Conservation (phyloP, 2,113 vertebrate genomes). For the Desmodus rotundus region DNA sequence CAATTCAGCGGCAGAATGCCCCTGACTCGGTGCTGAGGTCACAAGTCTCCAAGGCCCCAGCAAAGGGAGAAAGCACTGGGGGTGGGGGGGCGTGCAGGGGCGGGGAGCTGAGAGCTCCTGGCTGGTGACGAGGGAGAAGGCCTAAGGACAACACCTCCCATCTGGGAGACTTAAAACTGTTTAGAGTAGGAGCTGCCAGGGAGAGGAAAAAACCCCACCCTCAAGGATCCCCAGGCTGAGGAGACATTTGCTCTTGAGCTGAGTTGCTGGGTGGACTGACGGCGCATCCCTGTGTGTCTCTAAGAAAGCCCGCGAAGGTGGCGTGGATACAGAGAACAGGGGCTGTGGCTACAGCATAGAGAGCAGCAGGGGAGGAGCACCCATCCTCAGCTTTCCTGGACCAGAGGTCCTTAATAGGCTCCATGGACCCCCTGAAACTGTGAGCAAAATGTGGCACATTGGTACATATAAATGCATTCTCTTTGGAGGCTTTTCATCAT, state of each 20-base stretch:
- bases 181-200: background rate
- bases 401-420: background rate
- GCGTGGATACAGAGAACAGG: fast-evolving
- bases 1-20: background rate
- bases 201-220: background rate
- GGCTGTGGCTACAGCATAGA: background rate
- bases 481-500: background rate
- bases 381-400: background rate
- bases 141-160: background rate
- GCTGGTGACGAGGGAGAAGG: background rate
- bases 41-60: background rate
- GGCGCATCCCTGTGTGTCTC: background rate
- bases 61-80: background rate
- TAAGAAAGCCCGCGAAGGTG: too few relatives aligned
- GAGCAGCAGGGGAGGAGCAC: too few relatives aligned
- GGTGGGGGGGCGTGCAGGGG: too few relatives aligned
- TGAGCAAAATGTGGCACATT: background rate
- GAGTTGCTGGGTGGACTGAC: background rate
- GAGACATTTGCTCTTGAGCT: background rate
- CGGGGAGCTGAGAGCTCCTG: background rate
- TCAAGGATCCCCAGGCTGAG: background rate
- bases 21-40: background rate
- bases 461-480: background rate
- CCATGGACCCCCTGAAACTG: background rate
- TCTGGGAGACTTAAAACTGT: background rate